Evolutionary conservation across 2,113 vertebrate species (phyloP).

Genomic region (Barbus barbus): DNA sequence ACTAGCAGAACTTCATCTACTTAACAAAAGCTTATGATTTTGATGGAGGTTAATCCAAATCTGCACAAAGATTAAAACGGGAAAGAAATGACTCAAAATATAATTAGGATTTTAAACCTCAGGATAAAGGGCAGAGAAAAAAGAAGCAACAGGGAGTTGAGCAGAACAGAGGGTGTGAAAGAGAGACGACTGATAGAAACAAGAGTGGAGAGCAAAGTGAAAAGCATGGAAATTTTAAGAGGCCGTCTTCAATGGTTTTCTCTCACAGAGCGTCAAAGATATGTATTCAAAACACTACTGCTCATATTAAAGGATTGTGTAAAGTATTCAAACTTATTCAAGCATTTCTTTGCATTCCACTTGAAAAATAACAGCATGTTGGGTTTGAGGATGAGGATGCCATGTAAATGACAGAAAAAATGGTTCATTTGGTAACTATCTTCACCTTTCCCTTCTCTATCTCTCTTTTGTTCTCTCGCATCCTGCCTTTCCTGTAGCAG

Average conservation of each 20-base stretch:
- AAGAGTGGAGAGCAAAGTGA: not conserved
- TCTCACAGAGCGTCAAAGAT: not conserved
- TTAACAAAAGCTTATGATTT: conserved; percentile 38
- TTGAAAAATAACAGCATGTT: not conserved
- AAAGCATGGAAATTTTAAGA: not conserved
- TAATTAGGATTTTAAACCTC: conserved; percentile 36
- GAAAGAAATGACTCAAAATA: conserved; percentile 43
- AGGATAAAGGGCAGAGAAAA: conserved; percentile 26
- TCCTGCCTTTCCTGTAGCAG: not conserved
- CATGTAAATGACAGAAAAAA: not conserved
- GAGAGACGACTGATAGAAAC: not conserved
- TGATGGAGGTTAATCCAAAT: conserved; percentile 39
- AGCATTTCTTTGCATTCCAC: not conserved
- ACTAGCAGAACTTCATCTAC: conserved; percentile 24
- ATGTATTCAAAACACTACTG: not conserved
- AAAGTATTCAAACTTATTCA: not conserved
- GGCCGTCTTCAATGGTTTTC: too few relatives aligned
- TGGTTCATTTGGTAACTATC: not conserved
- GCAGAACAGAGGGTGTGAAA: not conserved
- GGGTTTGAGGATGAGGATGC: not conserved
- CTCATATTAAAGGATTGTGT: not conserved
- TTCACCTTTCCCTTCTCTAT: not conserved
- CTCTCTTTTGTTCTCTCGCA: not conserved
- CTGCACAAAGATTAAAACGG: conserved; percentile 39
- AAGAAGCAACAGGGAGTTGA: conserved; percentile 1